Percentiles rank a stretch among this genome's conserved stretches.
phyloP scores from a whole-genome alignment of 2,797 vertebrate species.

The Sciurus vulgaris region DNA sequence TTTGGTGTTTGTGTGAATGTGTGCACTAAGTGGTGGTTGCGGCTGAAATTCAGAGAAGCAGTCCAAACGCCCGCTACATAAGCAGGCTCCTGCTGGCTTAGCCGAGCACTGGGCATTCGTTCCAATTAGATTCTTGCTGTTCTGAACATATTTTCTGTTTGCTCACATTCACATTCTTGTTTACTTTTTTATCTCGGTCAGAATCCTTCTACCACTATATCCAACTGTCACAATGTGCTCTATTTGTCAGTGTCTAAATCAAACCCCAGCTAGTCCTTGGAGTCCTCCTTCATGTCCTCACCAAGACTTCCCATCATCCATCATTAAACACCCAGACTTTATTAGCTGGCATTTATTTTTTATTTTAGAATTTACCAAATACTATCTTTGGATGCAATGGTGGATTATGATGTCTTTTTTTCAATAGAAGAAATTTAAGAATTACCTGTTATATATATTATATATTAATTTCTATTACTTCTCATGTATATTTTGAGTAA shows the following conservation, averaged over 20 bases:
- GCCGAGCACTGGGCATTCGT: fast-evolving
- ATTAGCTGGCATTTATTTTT: neutral
- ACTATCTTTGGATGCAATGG: neutral
- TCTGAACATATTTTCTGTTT: constrained; percentile 37
- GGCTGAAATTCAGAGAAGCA: neutral
- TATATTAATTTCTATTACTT: too few relatives aligned
- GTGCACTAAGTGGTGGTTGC: neutral
- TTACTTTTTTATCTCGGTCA: neutral
- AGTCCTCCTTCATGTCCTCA: neutral
- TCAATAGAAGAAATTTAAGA: neutral
- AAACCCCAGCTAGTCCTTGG: neutral
- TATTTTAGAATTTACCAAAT: neutral
- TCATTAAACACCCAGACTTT: neutral
- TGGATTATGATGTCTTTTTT: neutral
- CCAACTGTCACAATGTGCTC: neutral
- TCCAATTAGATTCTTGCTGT: neutral
- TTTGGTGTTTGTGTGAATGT: neutral
- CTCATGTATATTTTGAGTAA: too few relatives aligned
- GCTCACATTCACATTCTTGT: neutral
- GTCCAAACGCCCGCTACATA: neutral
- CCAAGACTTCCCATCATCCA: neutral
- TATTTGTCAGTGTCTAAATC: neutral
- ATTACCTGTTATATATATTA: neutral
- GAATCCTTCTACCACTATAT: neutral
- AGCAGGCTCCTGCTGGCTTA: neutral